Evolutionary conservation across 2,888 invertebrate genomes (phyloP).

Genomic region (Napeogenes sylphis): DNA sequence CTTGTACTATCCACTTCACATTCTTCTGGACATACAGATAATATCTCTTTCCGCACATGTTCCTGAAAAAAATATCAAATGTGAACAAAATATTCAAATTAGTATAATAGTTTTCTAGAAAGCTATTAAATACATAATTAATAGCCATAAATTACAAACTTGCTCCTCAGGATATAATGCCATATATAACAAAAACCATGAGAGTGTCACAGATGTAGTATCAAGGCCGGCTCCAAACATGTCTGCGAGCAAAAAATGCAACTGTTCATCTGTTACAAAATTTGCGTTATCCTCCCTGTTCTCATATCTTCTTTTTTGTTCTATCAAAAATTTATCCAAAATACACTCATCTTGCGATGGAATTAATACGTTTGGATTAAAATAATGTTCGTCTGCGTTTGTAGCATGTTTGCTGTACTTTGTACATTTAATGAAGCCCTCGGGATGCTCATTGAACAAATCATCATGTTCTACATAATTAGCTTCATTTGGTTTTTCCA

Average conservation of each 20-base stretch:
- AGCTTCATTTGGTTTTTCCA: conserved; percentile 51
- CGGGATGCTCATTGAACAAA: conserved; percentile 56
- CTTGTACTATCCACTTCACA: conserved; percentile 75
- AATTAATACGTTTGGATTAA: conserved; percentile 60
- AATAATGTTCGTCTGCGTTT: conserved; percentile 58
- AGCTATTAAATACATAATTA: background rate
- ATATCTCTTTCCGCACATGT: conserved; percentile 78
- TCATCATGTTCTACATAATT: conserved; percentile 49
- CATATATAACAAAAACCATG: conserved; percentile 90
- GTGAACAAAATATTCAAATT: background rate
- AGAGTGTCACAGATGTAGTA: conserved; percentile 86
- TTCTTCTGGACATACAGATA: conserved; percentile 65
- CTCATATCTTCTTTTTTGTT: conserved; percentile 74
- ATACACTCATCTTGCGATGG: conserved; percentile 73
- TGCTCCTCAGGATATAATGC: conserved; percentile 82
- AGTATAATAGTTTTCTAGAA: conserved; percentile 1
- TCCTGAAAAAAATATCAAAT: conserved; percentile 64
- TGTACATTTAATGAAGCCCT: conserved; percentile 65
- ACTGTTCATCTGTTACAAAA: conserved; percentile 81
- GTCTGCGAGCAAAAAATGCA: conserved; percentile 87
- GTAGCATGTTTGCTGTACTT: conserved; percentile 60
- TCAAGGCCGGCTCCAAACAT: conserved; percentile 92
- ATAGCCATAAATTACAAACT: conserved; percentile 49
- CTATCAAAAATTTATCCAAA: conserved; percentile 81
- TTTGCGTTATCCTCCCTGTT: conserved; percentile 58